Percentiles rank a stretch among this genome's conserved stretches.
These are phyloP conservation scores for Laodelphax striatellus DNA, from an alignment of 1,140 invertebrate genomes.

Conservation along the genomic window DNA sequence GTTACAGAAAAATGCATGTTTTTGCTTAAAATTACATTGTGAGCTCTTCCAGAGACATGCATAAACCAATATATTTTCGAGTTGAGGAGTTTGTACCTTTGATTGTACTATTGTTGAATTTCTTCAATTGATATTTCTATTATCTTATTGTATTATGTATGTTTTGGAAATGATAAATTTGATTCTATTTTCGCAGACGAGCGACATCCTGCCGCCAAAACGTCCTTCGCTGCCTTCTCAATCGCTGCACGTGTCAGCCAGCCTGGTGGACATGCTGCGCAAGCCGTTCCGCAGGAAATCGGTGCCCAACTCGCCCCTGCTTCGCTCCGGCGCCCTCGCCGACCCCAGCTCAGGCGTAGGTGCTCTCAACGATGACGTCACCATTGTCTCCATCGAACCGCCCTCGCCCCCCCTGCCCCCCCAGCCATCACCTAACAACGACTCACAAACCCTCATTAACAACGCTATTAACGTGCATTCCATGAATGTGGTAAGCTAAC, in stretches of 20 bases:
- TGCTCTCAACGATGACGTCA: slow-evolving; percentile 2
- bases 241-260: slow-evolving; percentile 34
- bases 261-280: slow-evolving; percentile 43
- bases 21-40: too few relatives aligned
- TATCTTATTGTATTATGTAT: too few relatives aligned
- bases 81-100: too few relatives aligned
- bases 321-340: slow-evolving; percentile 1
- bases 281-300: slow-evolving; percentile 53
- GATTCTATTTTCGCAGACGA: too few relatives aligned
- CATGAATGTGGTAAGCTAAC: slow-evolving; percentile 15
- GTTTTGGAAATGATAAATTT: too few relatives aligned
- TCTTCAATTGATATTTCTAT: too few relatives aligned
- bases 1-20: too few relatives aligned
- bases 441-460: not conserved
- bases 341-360: slow-evolving; percentile 15
- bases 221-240: slow-evolving; percentile 32
- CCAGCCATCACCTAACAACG: not conserved
- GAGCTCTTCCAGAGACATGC: too few relatives aligned
- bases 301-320: slow-evolving; percentile 44
- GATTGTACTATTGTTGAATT: too few relatives aligned
- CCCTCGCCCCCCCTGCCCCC: not conserved
- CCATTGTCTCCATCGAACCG: slow-evolving; percentile 10
- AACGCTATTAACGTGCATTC: slow-evolving; percentile 9
- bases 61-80: too few relatives aligned
- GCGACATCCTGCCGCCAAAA: slow-evolving; percentile 11